Evolutionary conservation across 2,888 invertebrate genomes (phyloP).

Genomic region (Papilio protenor): DNA sequence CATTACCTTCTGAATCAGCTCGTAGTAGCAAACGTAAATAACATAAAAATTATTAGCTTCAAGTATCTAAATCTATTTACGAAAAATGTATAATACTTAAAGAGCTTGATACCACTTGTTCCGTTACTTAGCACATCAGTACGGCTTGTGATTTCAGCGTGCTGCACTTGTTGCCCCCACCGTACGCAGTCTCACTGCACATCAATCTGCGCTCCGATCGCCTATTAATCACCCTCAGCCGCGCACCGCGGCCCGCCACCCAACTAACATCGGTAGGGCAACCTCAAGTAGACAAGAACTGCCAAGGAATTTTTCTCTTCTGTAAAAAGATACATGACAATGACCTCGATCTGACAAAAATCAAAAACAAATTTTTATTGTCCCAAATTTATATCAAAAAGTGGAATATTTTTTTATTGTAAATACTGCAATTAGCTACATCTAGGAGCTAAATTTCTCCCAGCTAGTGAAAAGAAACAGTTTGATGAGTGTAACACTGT

Average conservation of each 20-base stretch:
- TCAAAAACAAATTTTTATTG: too few species aligned
- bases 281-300: slow-evolving; percentile 2
- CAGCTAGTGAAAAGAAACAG: slow-evolving; percentile 35
- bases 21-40: neutral
- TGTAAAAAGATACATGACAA: too few species aligned
- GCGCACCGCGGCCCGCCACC: neutral
- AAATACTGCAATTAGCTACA: too few species aligned
- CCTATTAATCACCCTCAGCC: slow-evolving; percentile 54
- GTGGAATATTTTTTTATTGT: too few species aligned
- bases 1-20: neutral
- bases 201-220: slow-evolving; percentile 52
- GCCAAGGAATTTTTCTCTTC: neutral
- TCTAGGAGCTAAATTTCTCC: neutral
- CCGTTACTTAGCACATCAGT: neutral
- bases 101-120: neutral
- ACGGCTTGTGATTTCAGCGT: neutral
- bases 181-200: slow-evolving; percentile 51
- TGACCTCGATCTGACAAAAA: too few species aligned
- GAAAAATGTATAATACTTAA: neutral
- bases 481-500: slow-evolving; percentile 53
- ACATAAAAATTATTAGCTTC: neutral
- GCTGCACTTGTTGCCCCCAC: slow-evolving; percentile 38
- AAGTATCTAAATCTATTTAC: neutral
- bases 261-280: slow-evolving; percentile 8
- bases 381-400: too few species aligned